Base-by-base conservation (phyloP, 37 sponge, comb jelly and placozoan species). In the Cladorhizidae sp. region DNA sequence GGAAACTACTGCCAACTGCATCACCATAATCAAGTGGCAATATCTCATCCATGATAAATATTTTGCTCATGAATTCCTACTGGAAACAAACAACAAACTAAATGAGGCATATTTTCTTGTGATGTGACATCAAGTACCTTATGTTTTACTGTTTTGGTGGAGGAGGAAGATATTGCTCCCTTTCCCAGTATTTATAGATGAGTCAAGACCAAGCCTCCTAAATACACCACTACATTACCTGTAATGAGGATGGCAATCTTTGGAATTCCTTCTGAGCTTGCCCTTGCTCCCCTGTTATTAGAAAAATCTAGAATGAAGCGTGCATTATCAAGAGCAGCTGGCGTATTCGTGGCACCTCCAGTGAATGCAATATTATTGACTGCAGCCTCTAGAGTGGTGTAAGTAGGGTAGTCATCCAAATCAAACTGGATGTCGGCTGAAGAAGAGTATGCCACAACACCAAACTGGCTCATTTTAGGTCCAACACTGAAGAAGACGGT, bases 161-260 rank as follows among this genome's bases (percentile, higher is more conserved):
- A n/a, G n/a, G n/a, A n/a, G n/a, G n/a, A n/a, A n/a, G n/a, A n/a
- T n/a, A n/a, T n/a, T n/a, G n/a, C n/a, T n/a, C n/a, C n/a, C n/a
- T n/a, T n/a, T n/a, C n/a, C n/a, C n/a, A n/a, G n/a, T n/a, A n/a
- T n/a, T n/a, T n/a, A n/a, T n/a, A n/a, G n/a, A n/a, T n/a, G n/a
- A n/a, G n/a, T n/a, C n/a, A n/a, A n/a, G n/a, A n/a, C n/a, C n/a
- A n/a, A n/a, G n/a, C n/a, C n/a, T n/a, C n/a, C n/a, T n/a, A n/a
- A n/a, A n/a, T n/a, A n/a, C n/a, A n/a, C n/a, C 5, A 45, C 9
- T 9, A 51, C 41, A 0, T 87, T 89, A 67, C 93, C 96, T 31
- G 96, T 92, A 3, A 96, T 80, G 41, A 96, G 79, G 31, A 96
- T 79, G 5, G 50, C 91, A 18, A 96, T 80, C 35, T 82, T 82